A percentile compares a stretch with the other conserved stretches of the same genome.
phyloP scores from a whole-genome alignment of 2,113 vertebrate genomes.

The Callaeas wilsoni region DNA sequence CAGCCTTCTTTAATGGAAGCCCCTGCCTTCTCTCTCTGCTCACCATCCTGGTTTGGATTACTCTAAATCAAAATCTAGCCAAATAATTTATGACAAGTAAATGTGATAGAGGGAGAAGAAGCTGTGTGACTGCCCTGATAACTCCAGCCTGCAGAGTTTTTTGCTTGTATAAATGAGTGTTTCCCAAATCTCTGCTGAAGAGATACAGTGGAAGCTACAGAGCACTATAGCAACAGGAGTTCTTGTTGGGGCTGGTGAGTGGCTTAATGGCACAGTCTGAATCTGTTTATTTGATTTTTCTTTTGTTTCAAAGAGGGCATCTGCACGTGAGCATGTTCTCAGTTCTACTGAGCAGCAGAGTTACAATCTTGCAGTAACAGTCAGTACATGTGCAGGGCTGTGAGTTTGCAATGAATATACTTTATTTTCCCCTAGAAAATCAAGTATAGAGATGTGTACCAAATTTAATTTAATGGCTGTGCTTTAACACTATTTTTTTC shows the following conservation, averaged over 20 bases:
- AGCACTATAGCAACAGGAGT: background rate
- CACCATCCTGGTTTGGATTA: background rate
- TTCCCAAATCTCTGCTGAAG: background rate
- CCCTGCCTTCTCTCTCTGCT: background rate
- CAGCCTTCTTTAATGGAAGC: background rate
- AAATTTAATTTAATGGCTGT: background rate
- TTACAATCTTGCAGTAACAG: background rate
- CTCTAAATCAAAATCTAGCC: background rate
- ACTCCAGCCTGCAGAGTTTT: background rate
- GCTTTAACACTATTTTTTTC: background rate
- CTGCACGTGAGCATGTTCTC: rapidly evolving
- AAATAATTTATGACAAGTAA: background rate
- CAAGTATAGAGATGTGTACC: background rate
- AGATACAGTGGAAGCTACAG: background rate
- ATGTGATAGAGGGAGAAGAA: background rate
- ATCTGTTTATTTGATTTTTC: background rate
- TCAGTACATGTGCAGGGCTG: background rate
- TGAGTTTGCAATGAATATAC: background rate
- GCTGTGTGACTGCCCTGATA: background rate
- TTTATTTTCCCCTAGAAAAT: background rate
- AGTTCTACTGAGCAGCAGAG: background rate
- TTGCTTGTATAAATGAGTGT: background rate
- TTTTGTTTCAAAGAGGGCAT: background rate
- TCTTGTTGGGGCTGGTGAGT: background rate
- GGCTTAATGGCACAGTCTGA: background rate